Evolutionary conservation across 2,113 vertebrate species (phyloP), one percentile per base, ranked within the genome.

Genomic region (Motacilla alba): DNA sequence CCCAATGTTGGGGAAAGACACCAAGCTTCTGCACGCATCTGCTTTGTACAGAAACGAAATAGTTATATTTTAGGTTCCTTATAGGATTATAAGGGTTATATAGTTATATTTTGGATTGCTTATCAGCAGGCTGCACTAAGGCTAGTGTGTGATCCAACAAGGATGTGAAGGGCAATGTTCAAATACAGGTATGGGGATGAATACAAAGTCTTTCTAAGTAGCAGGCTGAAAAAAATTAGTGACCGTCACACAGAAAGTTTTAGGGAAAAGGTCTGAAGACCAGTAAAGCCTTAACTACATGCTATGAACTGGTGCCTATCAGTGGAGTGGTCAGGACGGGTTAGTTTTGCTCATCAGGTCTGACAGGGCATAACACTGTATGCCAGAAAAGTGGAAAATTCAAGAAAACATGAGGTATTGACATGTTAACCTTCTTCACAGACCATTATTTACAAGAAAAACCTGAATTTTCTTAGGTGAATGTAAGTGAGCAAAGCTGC

Each of bases 341-440:
- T 41, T 84, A 39, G 8, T 72, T 94, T 89, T 89, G 2, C 9
- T 26, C 20, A 13, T 81, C 41, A 4, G 28, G 13, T 58, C 50
- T 84, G 60, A 60, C 0, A 2, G 7, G 26, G 4, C 35, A 63
- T 17, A 43, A 30, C 2, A 4, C 21, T 41, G 33, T 55, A 28
- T 22, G 17, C 33, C 2, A 18, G 15, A 66, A 31, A 70, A 83
- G 33, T 18, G 16, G 23, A 81, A 39, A 75, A 43, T 47, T 68
- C 0, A 0, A 75, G 60, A 75, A 81, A 87, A 74, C 0, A 0
- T 31, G 64, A 27, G 1, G 2, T 30, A 18, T 68, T 35, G 73
- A 37, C 1, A 1, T 39, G 33, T 69, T 87, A 62, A 56, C 27
- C 15, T 77, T 70, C n/a, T 79, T 70, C 33, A 50, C 1, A 2